Base-by-base conservation (phyloP, 2,888 invertebrate genomes). In the Tigriopus californicus region DNA sequence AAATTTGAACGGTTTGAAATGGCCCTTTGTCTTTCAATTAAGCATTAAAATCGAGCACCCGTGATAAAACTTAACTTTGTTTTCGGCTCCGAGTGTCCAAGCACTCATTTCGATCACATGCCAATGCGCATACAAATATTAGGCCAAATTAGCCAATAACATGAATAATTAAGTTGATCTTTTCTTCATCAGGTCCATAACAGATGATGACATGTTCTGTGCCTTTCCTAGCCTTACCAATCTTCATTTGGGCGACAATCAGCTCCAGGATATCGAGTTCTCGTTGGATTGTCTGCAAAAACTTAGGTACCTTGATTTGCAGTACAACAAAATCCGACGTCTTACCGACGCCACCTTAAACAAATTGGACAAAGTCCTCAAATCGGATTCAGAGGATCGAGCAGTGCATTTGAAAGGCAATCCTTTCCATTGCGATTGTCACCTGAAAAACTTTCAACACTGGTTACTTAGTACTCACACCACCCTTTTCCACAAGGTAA, bases 401-500 rank as follows among this genome's bases (percentile, higher is more conserved):
- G 20, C 44, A 22, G 18, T 63, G 15, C 55, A 58, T 46, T 46
- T 63, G n/a, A 55, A 25, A 24, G 71, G 75, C 1, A 85, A 85
- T 72, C 81, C 80, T 0, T 79, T 84, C 55, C 71, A 74, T 15
- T 84, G 83, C 66, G 79, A 81, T 63, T 70, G 70, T 61, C 61
- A 67, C 49, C 72, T 80, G 25, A 75, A 75, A 62, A 73, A 75
- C 10, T 76, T 83, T 55, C 75, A 78, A 61, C 70, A 73, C 54
- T 83, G 83, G 83, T 68, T 83, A 62, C 73, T 73, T 24, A 73
- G 67, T 22, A 82, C 82, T 0, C 75, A 76, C 55, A 79, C 82
- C 0, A 71, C 70, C 1, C 74, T 83, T 11, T 73, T 20, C 15
- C 42, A 57, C n/a, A 41, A 57, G 57, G 57, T 46, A 57, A 4